Evolutionary conservation across 2,888 invertebrate genomes (phyloP), one percentile per base, ranked within the genome.

Genomic region (Argyresthia albistria): DNA sequence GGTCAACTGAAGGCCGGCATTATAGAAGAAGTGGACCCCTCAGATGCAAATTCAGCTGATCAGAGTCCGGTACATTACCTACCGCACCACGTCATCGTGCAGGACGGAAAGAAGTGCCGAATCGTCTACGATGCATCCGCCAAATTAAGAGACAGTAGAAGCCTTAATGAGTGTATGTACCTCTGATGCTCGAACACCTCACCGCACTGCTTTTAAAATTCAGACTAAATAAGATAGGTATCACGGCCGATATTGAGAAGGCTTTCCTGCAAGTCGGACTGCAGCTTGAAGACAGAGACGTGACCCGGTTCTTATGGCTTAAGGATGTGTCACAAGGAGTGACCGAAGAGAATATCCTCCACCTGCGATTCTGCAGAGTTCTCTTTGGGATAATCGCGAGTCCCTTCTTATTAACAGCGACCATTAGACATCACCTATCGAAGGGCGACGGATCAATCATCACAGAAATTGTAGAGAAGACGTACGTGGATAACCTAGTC

Each of bases 161-260:
- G 46, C 43, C 12, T 52, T 35, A 49, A 50, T 52, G 51, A 55
- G 42, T 53, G 48, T 12, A 9, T 48, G 15, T 53, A 53, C 52
- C 47, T 1, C 14, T 15, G 0, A 25, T 53, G 43, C 15, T 53
- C 42, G 53, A 48, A 47, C 35, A 53, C 36, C 8, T 53, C 10
- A 48, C 43, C 0, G 53, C 35, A 39, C n/a, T 53, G 35, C 12
- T 53, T 8, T 25, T 53, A n/a, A 16, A 25, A 14, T 53, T 53
- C 12, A 39, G 53, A 43, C 15, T 11, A n/a, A 2, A 12, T 4
- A 36, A 42, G 35, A 35, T 48, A 3, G 53, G 48, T 4, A 39
- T 53, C 1, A 37, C 42, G 15, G 52, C 52, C 8, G 47, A 48
- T 43, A 35, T 53, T 4, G 53, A 48, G 25, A 53, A 53, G 10